A percentile compares a stretch with the other conserved stretches of the same genome.
Evolutionary conservation across 2,113 vertebrate species (phyloP).

Genomic region (Embiotoca jacksoni): DNA sequence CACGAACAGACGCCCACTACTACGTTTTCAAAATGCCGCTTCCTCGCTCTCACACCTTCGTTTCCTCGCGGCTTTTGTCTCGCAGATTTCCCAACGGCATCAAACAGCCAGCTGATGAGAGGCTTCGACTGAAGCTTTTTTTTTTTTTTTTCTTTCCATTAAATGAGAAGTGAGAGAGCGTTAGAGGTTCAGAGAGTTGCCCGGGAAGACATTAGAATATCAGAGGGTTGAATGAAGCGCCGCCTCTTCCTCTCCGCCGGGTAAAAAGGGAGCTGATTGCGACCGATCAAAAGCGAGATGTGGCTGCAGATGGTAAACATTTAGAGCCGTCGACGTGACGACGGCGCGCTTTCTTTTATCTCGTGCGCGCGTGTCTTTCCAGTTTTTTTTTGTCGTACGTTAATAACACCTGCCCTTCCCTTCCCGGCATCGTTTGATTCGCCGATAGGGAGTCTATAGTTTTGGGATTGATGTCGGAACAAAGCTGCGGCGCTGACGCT

Average conservation of each 20-base stretch:
- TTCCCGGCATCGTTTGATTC: not conserved
- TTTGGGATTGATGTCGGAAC: not conserved
- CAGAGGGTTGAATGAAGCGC: constrained; percentile 50
- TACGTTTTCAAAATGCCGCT: not conserved
- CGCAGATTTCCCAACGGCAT: constrained; percentile 34
- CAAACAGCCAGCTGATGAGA: constrained; percentile 53
- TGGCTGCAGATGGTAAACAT: constrained; percentile 19
- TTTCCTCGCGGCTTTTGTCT: constrained; percentile 54
- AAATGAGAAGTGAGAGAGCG: constrained; percentile 23
- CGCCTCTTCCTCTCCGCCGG: constrained; percentile 18
- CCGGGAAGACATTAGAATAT: constrained; percentile 73
- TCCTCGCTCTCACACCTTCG: not conserved
- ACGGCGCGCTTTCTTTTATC: not conserved
- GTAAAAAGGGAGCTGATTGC: constrained; percentile 29
- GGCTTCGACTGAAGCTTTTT: constrained; percentile 22
- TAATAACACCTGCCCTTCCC: not conserved
- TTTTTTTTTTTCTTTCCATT: not conserved
- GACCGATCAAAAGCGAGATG: constrained; percentile 30
- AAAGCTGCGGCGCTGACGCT: not conserved
- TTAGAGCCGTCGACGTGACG: constrained; percentile 51
- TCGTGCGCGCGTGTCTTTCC: not conserved
- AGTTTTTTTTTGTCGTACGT: not conserved
- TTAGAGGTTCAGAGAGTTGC: constrained; percentile 52
- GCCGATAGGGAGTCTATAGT: not conserved
- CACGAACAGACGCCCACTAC: constrained; percentile 4